Evolutionary conservation across 2,113 vertebrate genomes (phyloP).

Genomic region (Zosterops borbonicus): DNA sequence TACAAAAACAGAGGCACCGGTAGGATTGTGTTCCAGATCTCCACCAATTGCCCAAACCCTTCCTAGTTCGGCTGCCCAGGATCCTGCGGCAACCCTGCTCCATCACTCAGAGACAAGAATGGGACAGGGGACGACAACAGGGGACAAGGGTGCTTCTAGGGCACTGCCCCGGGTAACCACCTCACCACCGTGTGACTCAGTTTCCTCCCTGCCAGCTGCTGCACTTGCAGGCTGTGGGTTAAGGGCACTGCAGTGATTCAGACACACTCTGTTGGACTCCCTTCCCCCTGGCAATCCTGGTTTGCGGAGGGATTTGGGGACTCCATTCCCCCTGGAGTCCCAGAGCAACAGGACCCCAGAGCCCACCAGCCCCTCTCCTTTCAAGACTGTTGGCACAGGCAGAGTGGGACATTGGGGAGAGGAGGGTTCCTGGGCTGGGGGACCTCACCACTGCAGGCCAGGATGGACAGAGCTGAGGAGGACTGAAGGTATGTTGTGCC

Average conservation of each 20-base stretch:
- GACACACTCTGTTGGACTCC: rapidly evolving
- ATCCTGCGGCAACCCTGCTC: rapidly evolving
- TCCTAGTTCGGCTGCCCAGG: neutral
- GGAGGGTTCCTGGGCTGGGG: neutral
- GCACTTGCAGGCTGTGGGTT: neutral
- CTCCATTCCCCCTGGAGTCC: too few species aligned
- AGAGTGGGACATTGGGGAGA: rapidly evolving
- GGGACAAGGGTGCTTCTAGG: neutral
- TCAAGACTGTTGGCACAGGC: neutral
- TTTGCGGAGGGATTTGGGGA: neutral
- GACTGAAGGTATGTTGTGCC: rapidly evolving
- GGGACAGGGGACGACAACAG: neutral
- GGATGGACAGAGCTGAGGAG: too few species aligned
- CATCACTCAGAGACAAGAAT: rapidly evolving
- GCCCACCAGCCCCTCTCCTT: rapidly evolving
- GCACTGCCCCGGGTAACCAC: neutral
- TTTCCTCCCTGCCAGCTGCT: neutral
- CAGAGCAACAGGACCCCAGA: neutral
- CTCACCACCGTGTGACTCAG: neutral
- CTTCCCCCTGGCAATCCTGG: neutral
- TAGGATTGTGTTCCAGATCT: neutral
- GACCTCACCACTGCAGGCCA: rapidly evolving
- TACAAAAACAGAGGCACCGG: rapidly evolving
- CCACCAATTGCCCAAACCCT: neutral
- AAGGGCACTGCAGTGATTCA: neutral